Conservation (phyloP, 2,113 vertebrate genomes). For the Calyptomena viridis region DNA sequence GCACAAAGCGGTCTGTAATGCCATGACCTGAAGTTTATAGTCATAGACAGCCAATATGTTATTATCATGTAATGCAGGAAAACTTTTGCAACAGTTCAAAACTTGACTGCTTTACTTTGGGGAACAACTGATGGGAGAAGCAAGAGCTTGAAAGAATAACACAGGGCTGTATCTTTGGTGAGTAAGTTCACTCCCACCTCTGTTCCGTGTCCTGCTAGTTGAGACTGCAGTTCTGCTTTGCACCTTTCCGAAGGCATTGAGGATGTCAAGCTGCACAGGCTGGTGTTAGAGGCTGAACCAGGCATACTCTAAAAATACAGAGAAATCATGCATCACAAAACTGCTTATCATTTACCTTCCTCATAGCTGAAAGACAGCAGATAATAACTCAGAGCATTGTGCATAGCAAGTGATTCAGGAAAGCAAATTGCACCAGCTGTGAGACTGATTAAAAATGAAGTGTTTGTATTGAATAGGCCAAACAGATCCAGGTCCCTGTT, state of each 20-base stretch:
- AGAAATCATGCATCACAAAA: background rate
- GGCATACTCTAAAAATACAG: background rate
- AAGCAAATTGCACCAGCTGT: background rate
- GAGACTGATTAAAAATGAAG: background rate
- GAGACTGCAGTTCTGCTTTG: background rate
- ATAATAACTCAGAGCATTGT: background rate
- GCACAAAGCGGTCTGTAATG: background rate
- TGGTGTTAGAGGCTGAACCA: background rate
- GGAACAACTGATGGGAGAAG: background rate
- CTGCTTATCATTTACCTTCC: background rate
- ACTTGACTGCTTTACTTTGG: background rate
- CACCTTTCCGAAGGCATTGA: background rate
- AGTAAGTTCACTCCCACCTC: background rate
- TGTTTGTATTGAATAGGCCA: background rate
- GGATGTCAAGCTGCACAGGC: background rate
- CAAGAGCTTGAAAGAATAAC: background rate
- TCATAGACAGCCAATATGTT: background rate
- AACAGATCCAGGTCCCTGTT: background rate
- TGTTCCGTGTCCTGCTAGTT: background rate
- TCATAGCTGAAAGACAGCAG: background rate
- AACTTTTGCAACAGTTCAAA: background rate
- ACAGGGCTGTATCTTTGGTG: background rate
- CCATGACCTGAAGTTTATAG: background rate
- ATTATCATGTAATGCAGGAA: background rate
- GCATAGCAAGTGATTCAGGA: background rate